Evolutionary conservation across 2,113 vertebrate genomes (phyloP).

Genomic region (Ctenomys sociabilis): DNA sequence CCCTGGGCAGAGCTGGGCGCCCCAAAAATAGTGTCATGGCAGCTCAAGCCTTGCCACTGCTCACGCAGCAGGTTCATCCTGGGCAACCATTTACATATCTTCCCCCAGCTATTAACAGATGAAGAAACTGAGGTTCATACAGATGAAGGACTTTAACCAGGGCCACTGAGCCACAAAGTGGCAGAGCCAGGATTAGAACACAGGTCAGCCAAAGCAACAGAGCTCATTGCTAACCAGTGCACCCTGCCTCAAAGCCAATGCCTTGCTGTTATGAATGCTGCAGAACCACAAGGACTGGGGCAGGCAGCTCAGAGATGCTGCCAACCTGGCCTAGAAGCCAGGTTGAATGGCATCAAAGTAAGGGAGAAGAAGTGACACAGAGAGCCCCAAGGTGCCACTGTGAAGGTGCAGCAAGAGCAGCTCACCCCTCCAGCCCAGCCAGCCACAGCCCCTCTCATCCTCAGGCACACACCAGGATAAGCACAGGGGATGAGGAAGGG

Average conservation of each 20-base stretch:
- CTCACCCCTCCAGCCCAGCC: neutral
- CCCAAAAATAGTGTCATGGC: no score
- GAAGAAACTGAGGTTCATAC: neutral
- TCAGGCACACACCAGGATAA: neutral
- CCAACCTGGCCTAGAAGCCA: neutral
- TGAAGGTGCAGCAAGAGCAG: neutral
- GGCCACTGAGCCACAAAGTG: neutral
- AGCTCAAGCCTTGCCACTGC: neutral
- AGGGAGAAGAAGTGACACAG: neutral
- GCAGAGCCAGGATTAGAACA: neutral
- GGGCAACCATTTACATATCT: neutral
- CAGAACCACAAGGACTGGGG: no score
- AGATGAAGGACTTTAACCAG: neutral
- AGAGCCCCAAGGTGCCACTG: neutral
- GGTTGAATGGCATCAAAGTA: neutral
- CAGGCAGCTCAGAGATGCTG: neutral
- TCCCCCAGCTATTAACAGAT: neutral
- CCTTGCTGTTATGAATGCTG: neutral
- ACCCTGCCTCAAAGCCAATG: neutral
- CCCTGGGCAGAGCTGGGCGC: neutral
- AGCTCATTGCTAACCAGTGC: neutral
- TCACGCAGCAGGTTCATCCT: neutral
- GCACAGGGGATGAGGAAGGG: slow-evolving; percentile 40
- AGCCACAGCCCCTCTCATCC: neutral
- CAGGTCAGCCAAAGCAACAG: neutral